phyloP scores from a whole-genome alignment of 2,888 invertebrate species.

The Macaria notata region DNA sequence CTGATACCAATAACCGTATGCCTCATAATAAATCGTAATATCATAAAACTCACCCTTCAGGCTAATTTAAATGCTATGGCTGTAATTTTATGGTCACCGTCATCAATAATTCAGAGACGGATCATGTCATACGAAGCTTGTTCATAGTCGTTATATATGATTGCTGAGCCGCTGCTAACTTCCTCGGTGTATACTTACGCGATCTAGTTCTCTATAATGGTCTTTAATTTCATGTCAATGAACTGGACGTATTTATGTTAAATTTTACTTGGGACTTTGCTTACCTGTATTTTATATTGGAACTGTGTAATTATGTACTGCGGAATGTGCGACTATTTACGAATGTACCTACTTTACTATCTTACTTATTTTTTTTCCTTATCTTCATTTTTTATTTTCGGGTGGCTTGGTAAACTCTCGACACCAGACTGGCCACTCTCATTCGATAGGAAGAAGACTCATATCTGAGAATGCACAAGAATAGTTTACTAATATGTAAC shows the following conservation, averaged over 20 bases:
- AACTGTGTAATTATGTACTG: too few relatives aligned
- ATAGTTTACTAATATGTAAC: too few relatives aligned
- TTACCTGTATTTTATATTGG: too few relatives aligned
- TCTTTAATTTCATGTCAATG: conserved; percentile 34
- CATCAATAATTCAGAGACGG: conserved; percentile 55
- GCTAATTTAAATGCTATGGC: conserved; percentile 26
- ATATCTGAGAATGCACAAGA: too few relatives aligned
- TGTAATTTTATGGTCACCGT: conserved; percentile 33
- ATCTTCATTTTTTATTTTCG: too few relatives aligned
- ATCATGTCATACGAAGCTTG: conserved; percentile 51
- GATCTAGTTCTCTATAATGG: conserved; percentile 42
- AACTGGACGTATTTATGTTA: conserved; percentile 15
- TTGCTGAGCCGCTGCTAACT: conserved; percentile 22
- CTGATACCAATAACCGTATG: neutral
- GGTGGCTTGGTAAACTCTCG: too few relatives aligned
- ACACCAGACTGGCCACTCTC: too few relatives aligned
- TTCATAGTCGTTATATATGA: conserved; percentile 47
- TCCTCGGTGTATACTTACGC: conserved; percentile 32
- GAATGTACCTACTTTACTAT: too few relatives aligned
- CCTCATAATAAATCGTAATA: neutral
- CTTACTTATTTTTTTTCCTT: too few relatives aligned
- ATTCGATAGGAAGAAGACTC: too few relatives aligned
- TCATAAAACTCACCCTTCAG: conserved; percentile 7
- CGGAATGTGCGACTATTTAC: too few relatives aligned
- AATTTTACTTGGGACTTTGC: neutral